Percentiles rank a stretch among this genome's conserved stretches.
Conservation (phyloP, 2,113 vertebrate genomes). For the Alouatta palliata region DNA sequence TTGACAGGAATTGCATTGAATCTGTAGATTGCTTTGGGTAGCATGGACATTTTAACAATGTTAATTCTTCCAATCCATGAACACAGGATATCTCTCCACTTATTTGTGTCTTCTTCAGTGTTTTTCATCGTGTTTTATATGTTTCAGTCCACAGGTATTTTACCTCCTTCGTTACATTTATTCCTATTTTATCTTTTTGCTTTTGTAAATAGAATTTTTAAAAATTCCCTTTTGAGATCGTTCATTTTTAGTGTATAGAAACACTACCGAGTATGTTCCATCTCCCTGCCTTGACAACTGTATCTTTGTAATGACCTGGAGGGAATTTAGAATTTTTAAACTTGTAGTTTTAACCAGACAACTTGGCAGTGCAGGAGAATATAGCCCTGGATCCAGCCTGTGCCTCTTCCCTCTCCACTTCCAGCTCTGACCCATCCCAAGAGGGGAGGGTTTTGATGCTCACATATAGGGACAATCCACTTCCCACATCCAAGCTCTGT, state of each 20-base stretch:
- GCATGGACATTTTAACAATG: not conserved
- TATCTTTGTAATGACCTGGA: not conserved
- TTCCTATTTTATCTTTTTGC: not conserved
- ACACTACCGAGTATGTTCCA: not conserved
- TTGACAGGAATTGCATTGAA: not conserved
- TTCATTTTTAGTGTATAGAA: not conserved
- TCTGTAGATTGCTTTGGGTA: not conserved
- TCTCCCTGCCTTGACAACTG: not conserved
- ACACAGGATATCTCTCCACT: not conserved
- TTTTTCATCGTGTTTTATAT: not conserved
- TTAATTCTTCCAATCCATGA: not conserved
- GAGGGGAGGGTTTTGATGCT: not conserved
- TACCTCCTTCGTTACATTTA: not conserved
- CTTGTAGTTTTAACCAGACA: not conserved
- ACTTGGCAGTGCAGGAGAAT: not conserved
- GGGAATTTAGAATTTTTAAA: not conserved
- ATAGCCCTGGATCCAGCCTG: not conserved
- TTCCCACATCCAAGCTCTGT: not conserved
- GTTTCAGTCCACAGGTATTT: not conserved
- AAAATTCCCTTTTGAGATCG: not conserved
- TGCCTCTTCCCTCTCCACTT: not conserved
- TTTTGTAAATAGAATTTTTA: not conserved
- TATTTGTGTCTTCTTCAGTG: not conserved
- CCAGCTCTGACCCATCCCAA: not conserved
- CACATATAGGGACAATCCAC: not conserved